Base-by-base conservation (phyloP, 1,140 invertebrate genomes). In the Dendrolimus punctatus region DNA sequence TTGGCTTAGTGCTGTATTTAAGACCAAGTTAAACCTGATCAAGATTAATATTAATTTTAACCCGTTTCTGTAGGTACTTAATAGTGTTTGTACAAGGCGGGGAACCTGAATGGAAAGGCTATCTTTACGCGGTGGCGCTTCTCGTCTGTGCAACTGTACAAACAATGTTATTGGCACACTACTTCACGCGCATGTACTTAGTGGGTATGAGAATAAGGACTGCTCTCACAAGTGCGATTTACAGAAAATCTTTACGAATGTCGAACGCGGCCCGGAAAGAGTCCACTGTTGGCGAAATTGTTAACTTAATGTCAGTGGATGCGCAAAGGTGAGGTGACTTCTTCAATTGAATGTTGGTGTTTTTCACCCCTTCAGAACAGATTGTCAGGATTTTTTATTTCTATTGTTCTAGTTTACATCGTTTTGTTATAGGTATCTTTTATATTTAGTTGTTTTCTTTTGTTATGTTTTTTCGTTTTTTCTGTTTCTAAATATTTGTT, bases 231-330 rank as follows among this genome's bases (percentile, higher is more conserved):
- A 95, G 96, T 61, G 92, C 97, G 49, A 95, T 99, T 62, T 99
- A 99, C 79, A 91, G 93, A 71, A 99, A 99, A 86, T 93, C 94
- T 4, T 77, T 96, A 42, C 85, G 91, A 47, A 91, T 96, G 77
- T 96, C 94, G 0, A 95, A 94, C 71, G 85, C 90, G 0, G 91
- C 94, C 0, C 89, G 93, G 58, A 95, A 95, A 80, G 92, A 95
- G 64, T 95, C 93, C 5, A 97, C 96, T 1, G 93, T 96, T 36
- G 96, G 96, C 51, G 95, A 97, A 90, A 94, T 95, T 69, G 96
- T 98, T 0, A 98, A 98, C 81, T 84, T 98, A 49, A 98, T 98
- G 96, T 93, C 96, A 0, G 95, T 96, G 0, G 95, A 97, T 81
- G 91, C 91, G 41, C 91, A 92, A 76, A 88, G 87, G 83, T 87